phyloP scores from a whole-genome alignment of 2,797 vertebrate species.

The Oophaga sylvatica region DNA sequence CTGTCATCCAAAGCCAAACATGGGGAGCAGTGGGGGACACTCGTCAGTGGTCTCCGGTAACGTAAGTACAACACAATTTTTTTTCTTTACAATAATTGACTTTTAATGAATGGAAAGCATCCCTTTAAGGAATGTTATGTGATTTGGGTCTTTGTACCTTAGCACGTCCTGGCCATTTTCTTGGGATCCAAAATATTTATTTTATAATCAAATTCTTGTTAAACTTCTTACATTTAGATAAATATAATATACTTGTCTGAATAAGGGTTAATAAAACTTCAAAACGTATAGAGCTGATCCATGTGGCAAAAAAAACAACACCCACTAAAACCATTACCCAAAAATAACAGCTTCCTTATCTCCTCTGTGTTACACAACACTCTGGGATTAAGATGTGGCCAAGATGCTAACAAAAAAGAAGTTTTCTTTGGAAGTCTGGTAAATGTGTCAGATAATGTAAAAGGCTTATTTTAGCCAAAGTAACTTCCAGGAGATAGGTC shows the following conservation, averaged over 20 bases:
- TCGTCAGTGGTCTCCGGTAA: too few species aligned
- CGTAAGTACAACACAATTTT: too few species aligned
- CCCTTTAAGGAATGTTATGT: too few species aligned
- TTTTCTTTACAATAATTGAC: too few species aligned
- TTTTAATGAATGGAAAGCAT: too few species aligned
- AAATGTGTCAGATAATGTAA: slow-evolving; percentile 65
- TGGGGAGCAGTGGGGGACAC: too few species aligned
- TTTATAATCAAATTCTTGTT: neutral
- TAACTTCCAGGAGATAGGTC: slow-evolving; percentile 45
- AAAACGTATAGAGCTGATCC: neutral
- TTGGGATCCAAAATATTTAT: neutral
- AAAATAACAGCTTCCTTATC: slow-evolving; percentile 29
- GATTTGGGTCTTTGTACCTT: too few species aligned
- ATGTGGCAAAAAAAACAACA: neutral
- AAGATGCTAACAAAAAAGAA: slow-evolving; percentile 59
- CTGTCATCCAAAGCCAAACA: too few species aligned
- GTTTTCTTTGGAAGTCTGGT: slow-evolving; percentile 64
- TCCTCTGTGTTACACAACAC: slow-evolving; percentile 64
- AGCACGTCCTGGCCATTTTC: neutral
- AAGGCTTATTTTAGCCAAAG: slow-evolving; percentile 58
- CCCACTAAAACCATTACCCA: neutral
- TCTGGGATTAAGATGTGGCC: slow-evolving; percentile 64
- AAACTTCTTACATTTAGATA: neutral
- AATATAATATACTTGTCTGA: neutral
- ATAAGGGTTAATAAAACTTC: neutral